Conservation (phyloP, 2,888 invertebrate genomes). For the Tetanocera ferruginea region DNA sequence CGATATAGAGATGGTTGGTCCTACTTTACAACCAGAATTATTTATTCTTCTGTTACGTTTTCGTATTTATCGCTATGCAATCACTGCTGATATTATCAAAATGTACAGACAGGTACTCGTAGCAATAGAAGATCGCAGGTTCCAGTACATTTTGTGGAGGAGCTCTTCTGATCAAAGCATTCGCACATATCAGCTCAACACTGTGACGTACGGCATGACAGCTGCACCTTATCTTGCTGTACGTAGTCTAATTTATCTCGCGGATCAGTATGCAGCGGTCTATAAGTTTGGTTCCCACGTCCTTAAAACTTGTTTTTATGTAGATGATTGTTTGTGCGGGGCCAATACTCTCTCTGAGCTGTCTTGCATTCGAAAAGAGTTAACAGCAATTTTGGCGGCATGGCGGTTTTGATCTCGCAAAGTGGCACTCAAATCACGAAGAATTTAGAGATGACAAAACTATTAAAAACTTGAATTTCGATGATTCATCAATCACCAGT, state of each 20-base stretch:
- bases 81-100: not conserved
- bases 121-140: not conserved
- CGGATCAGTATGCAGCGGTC: not conserved
- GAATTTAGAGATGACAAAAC: not conserved
- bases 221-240: slow-evolving; percentile 18
- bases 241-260: not conserved
- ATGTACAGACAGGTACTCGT: not conserved
- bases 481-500: not conserved
- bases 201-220: slow-evolving; percentile 6
- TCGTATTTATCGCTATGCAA: slow-evolving; percentile 25
- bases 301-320: not conserved
- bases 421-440: slow-evolving; percentile 4
- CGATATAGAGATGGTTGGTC: not conserved
- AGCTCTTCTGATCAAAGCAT: not conserved
- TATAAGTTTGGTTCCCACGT: not conserved
- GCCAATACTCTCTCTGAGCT: not conserved
- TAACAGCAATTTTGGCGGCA: not conserved
- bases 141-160: not conserved
- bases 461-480: not conserved
- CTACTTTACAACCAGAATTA: not conserved
- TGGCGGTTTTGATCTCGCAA: not conserved
- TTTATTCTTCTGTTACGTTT: not conserved
- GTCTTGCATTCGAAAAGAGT: not conserved
- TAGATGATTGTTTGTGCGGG: not conserved
- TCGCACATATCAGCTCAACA: not conserved